Percentiles rank a stretch among this genome's conserved stretches.
Evolutionary conservation across 2,888 invertebrate genomes (phyloP).

Genomic region (Poecilus cupreus): DNA sequence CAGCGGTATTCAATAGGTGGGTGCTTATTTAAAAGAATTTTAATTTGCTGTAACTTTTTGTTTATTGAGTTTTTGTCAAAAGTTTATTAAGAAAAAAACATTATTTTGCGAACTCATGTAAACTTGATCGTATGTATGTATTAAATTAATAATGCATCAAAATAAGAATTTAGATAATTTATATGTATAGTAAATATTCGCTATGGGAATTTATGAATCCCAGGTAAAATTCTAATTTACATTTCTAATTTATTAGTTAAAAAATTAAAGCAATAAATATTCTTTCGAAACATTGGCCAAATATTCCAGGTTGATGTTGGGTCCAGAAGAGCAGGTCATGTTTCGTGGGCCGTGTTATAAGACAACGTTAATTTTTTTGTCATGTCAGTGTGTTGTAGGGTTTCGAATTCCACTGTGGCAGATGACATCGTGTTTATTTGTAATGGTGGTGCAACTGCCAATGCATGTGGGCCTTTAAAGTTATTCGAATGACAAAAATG

Average conservation of each 20-base stretch:
- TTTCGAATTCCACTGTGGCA: conserved; percentile 55
- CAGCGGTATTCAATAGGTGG: no score
- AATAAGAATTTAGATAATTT: no score
- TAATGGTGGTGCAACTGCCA: conserved; percentile 51
- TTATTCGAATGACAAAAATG: conserved; percentile 55
- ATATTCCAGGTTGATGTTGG: background rate
- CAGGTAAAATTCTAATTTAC: background rate
- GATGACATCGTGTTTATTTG: conserved; percentile 58
- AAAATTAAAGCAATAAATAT: conserved; percentile 4
- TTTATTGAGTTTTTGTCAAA: no score
- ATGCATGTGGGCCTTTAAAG: conserved; percentile 50
- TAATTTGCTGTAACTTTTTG: no score
- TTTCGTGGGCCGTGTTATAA: background rate
- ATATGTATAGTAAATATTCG: no score
- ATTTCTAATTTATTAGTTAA: background rate
- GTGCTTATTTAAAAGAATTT: no score
- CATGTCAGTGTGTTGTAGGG: conserved; percentile 45
- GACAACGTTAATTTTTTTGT: conserved; percentile 13
- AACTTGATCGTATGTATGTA: no score
- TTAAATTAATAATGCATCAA: no score
- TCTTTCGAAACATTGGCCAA: conserved; percentile 1
- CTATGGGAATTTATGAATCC: background rate
- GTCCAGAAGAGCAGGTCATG: conserved; percentile 5
- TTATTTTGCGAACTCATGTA: no score
- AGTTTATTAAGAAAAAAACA: no score